Percentiles rank a stretch among this genome's conserved stretches.
Evolutionary conservation across 2,888 invertebrate species (phyloP).

Genomic region (Salpingus planirostris): DNA sequence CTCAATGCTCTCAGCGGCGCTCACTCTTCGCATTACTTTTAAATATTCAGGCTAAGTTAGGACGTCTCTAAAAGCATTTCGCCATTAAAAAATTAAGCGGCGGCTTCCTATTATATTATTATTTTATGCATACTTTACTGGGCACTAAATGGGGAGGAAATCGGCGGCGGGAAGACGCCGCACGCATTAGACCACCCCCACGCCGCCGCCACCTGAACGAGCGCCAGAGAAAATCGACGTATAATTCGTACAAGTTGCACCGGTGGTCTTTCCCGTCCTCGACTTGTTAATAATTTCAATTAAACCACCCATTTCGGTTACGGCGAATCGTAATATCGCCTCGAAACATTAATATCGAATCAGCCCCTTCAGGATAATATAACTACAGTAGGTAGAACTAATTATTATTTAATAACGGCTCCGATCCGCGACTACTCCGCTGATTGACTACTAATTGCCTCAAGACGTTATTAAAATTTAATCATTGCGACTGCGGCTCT

Average conservation of each 20-base stretch:
- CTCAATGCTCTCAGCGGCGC: slow-evolving; percentile 32
- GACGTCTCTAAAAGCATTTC: slow-evolving; percentile 55
- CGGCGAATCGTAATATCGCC: too few relatives aligned
- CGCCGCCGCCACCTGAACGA: too few relatives aligned
- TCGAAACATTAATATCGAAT: slow-evolving; percentile 42
- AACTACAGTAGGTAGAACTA: slow-evolving; percentile 38
- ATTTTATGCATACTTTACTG: slow-evolving; percentile 43
- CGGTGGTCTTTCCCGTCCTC: too few relatives aligned
- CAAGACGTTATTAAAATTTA: slow-evolving; percentile 39
- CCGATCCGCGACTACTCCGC: slow-evolving; percentile 31
- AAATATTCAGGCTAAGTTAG: slow-evolving; percentile 41
- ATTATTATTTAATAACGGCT: slow-evolving; percentile 43
- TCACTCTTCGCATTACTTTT: slow-evolving; percentile 38
- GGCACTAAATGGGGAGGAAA: slow-evolving; percentile 38
- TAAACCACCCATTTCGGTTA: too few relatives aligned
- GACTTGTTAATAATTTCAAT: too few relatives aligned
- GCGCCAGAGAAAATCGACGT: too few relatives aligned
- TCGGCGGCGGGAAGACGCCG: slow-evolving; percentile 18
- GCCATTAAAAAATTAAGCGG: slow-evolving; percentile 53
- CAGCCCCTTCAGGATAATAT: slow-evolving; percentile 33
- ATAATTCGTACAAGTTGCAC: too few relatives aligned
- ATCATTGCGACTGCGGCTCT: slow-evolving; percentile 30
- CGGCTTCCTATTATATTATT: slow-evolving; percentile 42
- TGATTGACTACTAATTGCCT: slow-evolving; percentile 39
- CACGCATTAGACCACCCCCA: too few relatives aligned